Base-by-base conservation (phyloP, 2,888 invertebrate species). In the Lithophane leautieri region DNA sequence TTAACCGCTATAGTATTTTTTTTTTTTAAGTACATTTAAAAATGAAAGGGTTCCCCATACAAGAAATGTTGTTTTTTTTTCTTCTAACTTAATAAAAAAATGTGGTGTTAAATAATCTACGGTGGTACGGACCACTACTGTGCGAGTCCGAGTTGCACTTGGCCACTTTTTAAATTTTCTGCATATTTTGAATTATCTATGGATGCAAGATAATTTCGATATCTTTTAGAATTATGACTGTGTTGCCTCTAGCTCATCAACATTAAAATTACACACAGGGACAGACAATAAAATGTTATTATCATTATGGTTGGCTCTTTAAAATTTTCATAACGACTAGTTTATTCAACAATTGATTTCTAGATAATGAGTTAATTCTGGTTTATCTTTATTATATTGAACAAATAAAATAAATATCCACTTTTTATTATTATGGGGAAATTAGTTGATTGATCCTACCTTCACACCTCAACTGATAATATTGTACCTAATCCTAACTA, bases 311-410 rank as follows among this genome's bases (percentile, higher is more conserved):
- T 58, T 70, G 34, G 34, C 6, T 63, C 44, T 70, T 11, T n/a
- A n/a, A n/a, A 1, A 52, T 79, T 73, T 58, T 70, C 71, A 71
- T 60, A 58, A 72, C 50, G 19, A 76, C 4, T n/a, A 34, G 16
- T 73, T 58, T 14, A n/a, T 60, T n/a, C 12, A 42, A 52, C 42
- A 67, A 52, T 76, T 52, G 8, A 47, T 79, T 75, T 66, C 47
- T 66, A 56, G 22, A 66, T 56, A 61, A 58, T 65, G 14, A 58
- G 9, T 47, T 68, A 73, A 9, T 28, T 40, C 40, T 52, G 25
- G 44, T 14, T 52, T 34, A 78, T 67, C 8, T 44, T 61, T 28
- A 42, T 60, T 22, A 11, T 50, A 56, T 14, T 34, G 14, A 70
- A 34, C 4, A 58, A 67, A 42, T 42, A 4, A 25, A 61, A 60